Evolutionary conservation across 2,113 vertebrate genomes (phyloP).

Genomic region (Hypomesus transpacificus): DNA sequence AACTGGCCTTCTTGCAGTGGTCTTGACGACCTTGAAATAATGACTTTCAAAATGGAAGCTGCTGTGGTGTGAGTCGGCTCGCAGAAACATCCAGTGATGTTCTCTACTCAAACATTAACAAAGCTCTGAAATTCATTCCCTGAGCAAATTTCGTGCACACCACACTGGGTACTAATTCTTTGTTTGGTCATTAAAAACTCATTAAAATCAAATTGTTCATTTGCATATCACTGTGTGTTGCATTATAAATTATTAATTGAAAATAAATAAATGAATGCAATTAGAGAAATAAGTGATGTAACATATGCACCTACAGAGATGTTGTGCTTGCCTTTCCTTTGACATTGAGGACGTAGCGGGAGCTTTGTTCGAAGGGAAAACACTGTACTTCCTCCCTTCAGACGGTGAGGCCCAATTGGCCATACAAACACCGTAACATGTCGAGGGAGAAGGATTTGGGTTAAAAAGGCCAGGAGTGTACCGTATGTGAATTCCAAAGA

Average conservation of each 20-base stretch:
- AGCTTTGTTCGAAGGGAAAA: slow-evolving; percentile 29
- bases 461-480: slow-evolving; percentile 23
- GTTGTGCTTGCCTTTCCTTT: slow-evolving; percentile 62
- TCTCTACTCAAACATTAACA: slow-evolving; percentile 66
- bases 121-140: slow-evolving; percentile 68
- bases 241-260: slow-evolving; percentile 80
- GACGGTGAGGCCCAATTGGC: slow-evolving; percentile 16
- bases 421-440: slow-evolving; percentile 22
- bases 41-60: slow-evolving; percentile 48
- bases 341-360: slow-evolving; percentile 58
- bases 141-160: slow-evolving; percentile 73
- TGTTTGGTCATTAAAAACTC: slow-evolving; percentile 82
- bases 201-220: slow-evolving; percentile 82
- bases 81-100: slow-evolving; percentile 57
- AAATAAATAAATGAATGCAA: slow-evolving; percentile 80
- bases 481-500: slow-evolving; percentile 41
- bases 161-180: slow-evolving; percentile 76
- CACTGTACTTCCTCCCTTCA: not conserved
- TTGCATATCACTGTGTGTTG: slow-evolving; percentile 77
- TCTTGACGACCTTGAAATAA: slow-evolving; percentile 64
- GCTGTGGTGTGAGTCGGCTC: slow-evolving; percentile 25
- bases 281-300: slow-evolving; percentile 73
- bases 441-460: slow-evolving; percentile 25
- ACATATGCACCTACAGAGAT: slow-evolving; percentile 70
- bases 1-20: slow-evolving; percentile 46